A percentile compares a stretch with the other conserved stretches of the same genome.
Conservation (phyloP, 2,113 vertebrate species). For the Panthera leo region DNA sequence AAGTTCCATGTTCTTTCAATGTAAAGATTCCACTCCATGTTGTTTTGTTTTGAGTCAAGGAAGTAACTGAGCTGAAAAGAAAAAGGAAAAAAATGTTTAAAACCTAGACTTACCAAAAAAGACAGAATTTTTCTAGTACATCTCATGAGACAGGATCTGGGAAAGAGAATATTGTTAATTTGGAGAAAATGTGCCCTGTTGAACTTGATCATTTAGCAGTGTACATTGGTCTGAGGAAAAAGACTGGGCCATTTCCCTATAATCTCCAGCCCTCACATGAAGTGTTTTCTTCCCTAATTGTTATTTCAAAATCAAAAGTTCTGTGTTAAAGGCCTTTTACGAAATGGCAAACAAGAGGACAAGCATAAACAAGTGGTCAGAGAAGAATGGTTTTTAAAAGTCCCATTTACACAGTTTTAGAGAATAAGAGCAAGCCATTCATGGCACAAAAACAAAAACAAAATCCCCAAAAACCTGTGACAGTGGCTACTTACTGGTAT, state of each 20-base stretch:
- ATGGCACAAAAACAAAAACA: background rate
- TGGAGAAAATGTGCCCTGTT: background rate
- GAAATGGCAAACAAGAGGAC: background rate
- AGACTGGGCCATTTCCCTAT: background rate
- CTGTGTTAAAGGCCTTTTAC: background rate
- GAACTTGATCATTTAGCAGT: background rate
- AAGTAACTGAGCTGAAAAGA: background rate
- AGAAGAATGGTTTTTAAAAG: background rate
- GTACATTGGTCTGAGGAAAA: background rate
- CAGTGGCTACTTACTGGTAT: background rate
- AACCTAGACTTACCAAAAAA: background rate
- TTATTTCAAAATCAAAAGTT: constrained; percentile 17
- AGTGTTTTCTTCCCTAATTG: constrained; percentile 29
- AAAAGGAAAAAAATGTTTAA: background rate
- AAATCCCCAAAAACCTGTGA: background rate
- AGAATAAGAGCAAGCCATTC: background rate
- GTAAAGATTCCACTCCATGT: background rate
- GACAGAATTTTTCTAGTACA: background rate
- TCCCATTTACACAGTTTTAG: background rate
- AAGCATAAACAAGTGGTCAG: background rate
- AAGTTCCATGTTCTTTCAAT: background rate
- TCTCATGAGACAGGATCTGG: background rate
- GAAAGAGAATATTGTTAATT: background rate
- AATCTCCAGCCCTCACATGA: background rate
- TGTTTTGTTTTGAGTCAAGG: background rate